Evolutionary conservation across 2,888 invertebrate species (phyloP).

Genomic region (Sinopyrophorus schimmeli): DNA sequence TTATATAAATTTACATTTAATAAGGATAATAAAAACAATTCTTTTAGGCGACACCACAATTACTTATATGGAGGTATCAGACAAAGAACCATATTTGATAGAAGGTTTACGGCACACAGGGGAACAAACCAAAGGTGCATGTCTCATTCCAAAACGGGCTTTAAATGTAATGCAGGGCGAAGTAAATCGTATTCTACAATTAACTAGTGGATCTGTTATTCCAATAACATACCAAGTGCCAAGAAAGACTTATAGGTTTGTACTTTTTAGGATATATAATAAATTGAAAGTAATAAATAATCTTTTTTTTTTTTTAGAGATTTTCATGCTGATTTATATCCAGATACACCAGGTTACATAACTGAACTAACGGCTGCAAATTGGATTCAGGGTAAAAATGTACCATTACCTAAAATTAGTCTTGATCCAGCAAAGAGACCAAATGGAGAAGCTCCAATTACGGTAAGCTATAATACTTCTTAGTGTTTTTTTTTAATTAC

Average conservation of each 20-base stretch:
- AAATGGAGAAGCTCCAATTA: constrained; percentile 64
- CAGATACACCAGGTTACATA: constrained; percentile 81
- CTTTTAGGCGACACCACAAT: constrained; percentile 80
- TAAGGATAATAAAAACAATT: no score
- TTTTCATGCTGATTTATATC: constrained; percentile 92
- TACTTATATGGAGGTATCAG: constrained; percentile 86
- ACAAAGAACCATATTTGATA: constrained; percentile 86
- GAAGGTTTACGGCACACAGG: constrained; percentile 86
- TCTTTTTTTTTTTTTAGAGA: constrained; percentile 62
- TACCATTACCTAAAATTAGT: constrained; percentile 78
- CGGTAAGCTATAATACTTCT: constrained; percentile 57
- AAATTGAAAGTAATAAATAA: constrained; percentile 55
- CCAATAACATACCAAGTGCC: constrained; percentile 87
- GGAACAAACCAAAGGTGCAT: constrained; percentile 95
- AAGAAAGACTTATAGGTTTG: constrained; percentile 53
- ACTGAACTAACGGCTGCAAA: constrained; percentile 78
- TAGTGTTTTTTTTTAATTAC: constrained; percentile 19
- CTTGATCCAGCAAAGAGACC: constrained; percentile 77
- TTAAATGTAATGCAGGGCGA: constrained; percentile 97
- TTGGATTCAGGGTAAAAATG: constrained; percentile 80
- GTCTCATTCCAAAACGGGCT: constrained; percentile 88
- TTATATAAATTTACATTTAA: no score
- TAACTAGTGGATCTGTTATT: constrained; percentile 83
- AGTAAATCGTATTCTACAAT: constrained; percentile 86
- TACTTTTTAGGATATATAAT: constrained; percentile 59